Conservation (phyloP, 2,888 invertebrate genomes). For the Cosmorhoe ocellata region DNA sequence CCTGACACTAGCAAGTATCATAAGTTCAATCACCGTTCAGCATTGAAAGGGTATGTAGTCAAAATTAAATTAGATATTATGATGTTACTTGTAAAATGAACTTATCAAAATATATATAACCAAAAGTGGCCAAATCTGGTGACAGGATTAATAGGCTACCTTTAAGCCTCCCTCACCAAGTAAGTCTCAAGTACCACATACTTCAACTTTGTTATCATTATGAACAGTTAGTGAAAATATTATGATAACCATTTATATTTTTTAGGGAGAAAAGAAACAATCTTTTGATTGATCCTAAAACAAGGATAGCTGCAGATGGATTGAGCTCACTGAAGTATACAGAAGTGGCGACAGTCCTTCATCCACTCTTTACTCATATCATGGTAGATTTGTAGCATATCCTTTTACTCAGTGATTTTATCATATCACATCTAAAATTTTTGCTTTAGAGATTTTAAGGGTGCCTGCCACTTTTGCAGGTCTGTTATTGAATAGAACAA, state of each 20-base stretch:
- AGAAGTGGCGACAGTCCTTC: slow-evolving; percentile 79
- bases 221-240: too few relatives aligned
- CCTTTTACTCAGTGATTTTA: slow-evolving; percentile 23
- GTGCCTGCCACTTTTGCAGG: slow-evolving; percentile 11
- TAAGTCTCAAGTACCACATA: too few relatives aligned
- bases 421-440: slow-evolving; percentile 26
- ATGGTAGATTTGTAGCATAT: slow-evolving; percentile 79
- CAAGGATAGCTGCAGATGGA: slow-evolving; percentile 83
- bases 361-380: slow-evolving; percentile 84
- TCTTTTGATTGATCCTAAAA: slow-evolving; percentile 67
- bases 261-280: slow-evolving; percentile 75
- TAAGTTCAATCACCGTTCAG: slow-evolving; percentile 85
- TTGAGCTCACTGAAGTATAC: slow-evolving; percentile 83
- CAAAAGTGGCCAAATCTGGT: too few relatives aligned
- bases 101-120: too few relatives aligned
- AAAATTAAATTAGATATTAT: not conserved
- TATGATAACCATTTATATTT: slow-evolving; percentile 20
- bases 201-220: too few relatives aligned
- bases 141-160: too few relatives aligned
- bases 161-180: too few relatives aligned
- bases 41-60: slow-evolving; percentile 75
- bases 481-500: slow-evolving; percentile 4
- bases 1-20: slow-evolving; percentile 86
- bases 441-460: slow-evolving; percentile 11
- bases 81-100: too few relatives aligned